A percentile compares a stretch with the other conserved stretches of the same genome.
Evolutionary conservation across 2,797 vertebrate species (phyloP).

Genomic region (Sebastes ruberrimus): DNA sequence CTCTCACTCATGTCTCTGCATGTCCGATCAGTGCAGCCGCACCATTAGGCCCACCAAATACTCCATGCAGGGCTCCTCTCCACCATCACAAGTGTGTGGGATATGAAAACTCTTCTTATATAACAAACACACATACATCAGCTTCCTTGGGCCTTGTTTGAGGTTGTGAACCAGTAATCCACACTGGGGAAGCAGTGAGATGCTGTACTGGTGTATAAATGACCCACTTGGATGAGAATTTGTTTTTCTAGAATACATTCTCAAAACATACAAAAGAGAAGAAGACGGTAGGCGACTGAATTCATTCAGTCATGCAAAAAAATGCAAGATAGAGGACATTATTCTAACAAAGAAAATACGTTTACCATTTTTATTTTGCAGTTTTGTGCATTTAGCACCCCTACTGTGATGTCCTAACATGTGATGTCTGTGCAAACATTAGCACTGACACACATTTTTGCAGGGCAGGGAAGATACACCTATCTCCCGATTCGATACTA

Average conservation of each 20-base stretch:
- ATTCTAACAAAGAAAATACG: not conserved
- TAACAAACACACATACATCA: not conserved
- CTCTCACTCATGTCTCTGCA: not conserved
- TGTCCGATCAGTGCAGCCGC: not conserved
- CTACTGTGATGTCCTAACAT: not conserved
- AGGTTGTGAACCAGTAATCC: not conserved
- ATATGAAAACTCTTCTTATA: not conserved
- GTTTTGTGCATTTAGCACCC: not conserved
- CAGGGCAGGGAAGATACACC: too few relatives aligned
- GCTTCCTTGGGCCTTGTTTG: not conserved
- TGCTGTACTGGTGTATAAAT: not conserved
- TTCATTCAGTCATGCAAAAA: not conserved
- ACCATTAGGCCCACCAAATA: not conserved
- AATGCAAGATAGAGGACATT: not conserved
- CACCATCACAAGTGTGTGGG: not conserved
- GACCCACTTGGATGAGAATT: not conserved
- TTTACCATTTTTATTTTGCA: not conserved
- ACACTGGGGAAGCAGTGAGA: not conserved
- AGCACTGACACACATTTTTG: not conserved
- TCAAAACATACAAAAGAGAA: not conserved
- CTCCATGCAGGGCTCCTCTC: not conserved
- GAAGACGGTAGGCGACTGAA: not conserved
- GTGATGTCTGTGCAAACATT: not conserved
- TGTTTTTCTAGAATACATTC: not conserved
- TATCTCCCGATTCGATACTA: too few relatives aligned